A percentile compares a stretch with the other conserved stretches of the same genome.
phyloP scores from a whole-genome alignment of 1,140 invertebrate genomes.

The Drosophila repleta region DNA sequence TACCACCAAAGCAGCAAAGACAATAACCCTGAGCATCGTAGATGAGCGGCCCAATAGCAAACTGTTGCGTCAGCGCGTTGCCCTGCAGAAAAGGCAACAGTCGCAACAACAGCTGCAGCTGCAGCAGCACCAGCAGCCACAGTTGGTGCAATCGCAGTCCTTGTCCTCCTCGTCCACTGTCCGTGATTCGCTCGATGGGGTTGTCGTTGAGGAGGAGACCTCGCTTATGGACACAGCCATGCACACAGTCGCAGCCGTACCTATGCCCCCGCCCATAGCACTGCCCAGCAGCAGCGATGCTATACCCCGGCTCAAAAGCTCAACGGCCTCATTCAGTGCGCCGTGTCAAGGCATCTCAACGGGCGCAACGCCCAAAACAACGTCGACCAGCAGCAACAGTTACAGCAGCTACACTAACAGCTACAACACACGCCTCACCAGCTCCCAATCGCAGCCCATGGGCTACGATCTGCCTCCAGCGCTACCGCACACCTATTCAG shows the following conservation, averaged over 20 bases:
- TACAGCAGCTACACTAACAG: conserved; percentile 1
- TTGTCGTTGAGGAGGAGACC: conserved; percentile 54
- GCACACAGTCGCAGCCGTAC: not conserved
- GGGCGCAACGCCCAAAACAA: conserved; percentile 70
- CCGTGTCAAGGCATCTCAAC: conserved; percentile 54
- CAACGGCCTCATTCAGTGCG: conserved; percentile 17
- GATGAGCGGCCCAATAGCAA: conserved; percentile 67
- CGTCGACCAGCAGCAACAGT: conserved; percentile 42
- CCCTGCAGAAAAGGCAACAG: conserved; percentile 62
- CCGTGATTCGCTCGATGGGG: conserved; percentile 61
- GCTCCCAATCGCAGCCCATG: conserved; percentile 69
- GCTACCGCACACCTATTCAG: conserved; percentile 72
- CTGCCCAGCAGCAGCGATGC: conserved; percentile 66
- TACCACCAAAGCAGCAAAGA: conserved; percentile 71
- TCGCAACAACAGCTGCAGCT: conserved; percentile 34
- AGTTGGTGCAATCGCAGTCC: conserved; percentile 58
- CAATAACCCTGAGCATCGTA: conserved; percentile 51
- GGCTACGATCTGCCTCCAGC: conserved; percentile 74
- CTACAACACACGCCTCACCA: conserved; percentile 59
- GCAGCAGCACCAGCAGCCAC: conserved; percentile 26
- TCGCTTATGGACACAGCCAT: conserved; percentile 64
- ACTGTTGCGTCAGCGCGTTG: conserved; percentile 70
- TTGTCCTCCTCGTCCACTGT: conserved; percentile 73
- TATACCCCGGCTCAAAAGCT: conserved; percentile 66
- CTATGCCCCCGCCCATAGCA: conserved; percentile 3